These are phyloP conservation scores for Acanthosepion esculentum DNA, from an alignment of 2,888 invertebrate genomes.

Conservation along the genomic window DNA sequence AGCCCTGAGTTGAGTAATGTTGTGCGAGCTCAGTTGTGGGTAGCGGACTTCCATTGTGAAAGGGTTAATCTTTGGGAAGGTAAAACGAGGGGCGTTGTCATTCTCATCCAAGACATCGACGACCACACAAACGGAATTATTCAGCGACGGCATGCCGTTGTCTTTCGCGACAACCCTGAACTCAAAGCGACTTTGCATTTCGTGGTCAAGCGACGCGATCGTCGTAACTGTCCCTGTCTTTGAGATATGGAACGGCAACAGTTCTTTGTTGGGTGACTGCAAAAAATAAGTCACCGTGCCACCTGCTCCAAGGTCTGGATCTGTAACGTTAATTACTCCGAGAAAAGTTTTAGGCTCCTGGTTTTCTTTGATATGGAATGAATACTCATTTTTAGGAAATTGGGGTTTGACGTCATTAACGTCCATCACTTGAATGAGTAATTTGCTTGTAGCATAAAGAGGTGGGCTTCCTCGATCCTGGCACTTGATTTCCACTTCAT, in stretches of 20 bases:
- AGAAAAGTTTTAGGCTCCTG: background rate
- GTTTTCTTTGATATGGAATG: background rate
- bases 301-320: background rate
- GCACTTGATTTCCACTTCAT: background rate
- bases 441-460: background rate
- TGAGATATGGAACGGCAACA: background rate
- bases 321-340: background rate
- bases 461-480: background rate
- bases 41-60: background rate
- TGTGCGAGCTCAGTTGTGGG: background rate
- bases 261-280: background rate
- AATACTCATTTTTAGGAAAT: background rate
- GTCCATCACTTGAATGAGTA: background rate
- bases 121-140: background rate
- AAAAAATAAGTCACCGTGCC: background rate
- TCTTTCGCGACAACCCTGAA: background rate
- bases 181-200: background rate
- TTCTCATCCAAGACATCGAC: background rate
- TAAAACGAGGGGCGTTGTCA: background rate
- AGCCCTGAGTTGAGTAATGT: background rate
- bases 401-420: background rate
- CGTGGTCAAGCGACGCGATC: background rate
- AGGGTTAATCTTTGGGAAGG: background rate
- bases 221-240: background rate
- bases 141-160: background rate